Conservation (phyloP, 2,113 vertebrate genomes). For the Struthio camelus region DNA sequence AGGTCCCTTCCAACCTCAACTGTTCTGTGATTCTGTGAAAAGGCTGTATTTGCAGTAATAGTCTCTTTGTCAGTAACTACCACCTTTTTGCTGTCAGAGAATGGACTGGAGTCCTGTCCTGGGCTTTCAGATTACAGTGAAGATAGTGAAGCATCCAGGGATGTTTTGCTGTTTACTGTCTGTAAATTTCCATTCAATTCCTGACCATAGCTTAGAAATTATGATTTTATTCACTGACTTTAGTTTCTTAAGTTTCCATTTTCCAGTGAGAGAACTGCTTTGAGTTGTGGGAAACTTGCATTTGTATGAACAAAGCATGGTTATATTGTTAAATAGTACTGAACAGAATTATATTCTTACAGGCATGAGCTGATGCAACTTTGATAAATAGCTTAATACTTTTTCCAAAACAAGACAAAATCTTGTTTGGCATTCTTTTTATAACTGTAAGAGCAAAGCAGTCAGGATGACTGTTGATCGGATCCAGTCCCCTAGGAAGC, state of each 20-base stretch:
- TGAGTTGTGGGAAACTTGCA: not conserved
- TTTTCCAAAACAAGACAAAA: not conserved
- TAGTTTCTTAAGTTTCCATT: not conserved
- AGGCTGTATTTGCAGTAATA: not conserved
- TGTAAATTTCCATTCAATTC: not conserved
- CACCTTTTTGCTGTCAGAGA: not conserved
- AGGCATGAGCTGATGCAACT: not conserved
- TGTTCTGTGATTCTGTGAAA: not conserved
- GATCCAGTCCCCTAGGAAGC: not conserved
- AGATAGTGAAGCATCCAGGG: not conserved
- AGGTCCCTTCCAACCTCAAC: not conserved
- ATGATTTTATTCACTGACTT: not conserved
- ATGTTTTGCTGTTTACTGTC: not conserved
- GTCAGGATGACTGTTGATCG: not conserved
- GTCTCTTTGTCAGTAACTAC: not conserved
- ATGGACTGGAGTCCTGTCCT: not conserved
- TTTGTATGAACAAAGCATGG: not conserved
- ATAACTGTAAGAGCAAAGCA: not conserved
- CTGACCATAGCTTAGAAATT: not conserved
- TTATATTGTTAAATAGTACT: not conserved
- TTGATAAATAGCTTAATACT: not conserved
- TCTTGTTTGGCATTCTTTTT: not conserved
- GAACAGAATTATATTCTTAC: not conserved
- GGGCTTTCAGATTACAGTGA: not conserved
- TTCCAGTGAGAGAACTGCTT: not conserved